These are phyloP conservation scores for Chaetodon trifascialis DNA, from an alignment of 2,113 vertebrate genomes.

Conservation along the genomic window DNA sequence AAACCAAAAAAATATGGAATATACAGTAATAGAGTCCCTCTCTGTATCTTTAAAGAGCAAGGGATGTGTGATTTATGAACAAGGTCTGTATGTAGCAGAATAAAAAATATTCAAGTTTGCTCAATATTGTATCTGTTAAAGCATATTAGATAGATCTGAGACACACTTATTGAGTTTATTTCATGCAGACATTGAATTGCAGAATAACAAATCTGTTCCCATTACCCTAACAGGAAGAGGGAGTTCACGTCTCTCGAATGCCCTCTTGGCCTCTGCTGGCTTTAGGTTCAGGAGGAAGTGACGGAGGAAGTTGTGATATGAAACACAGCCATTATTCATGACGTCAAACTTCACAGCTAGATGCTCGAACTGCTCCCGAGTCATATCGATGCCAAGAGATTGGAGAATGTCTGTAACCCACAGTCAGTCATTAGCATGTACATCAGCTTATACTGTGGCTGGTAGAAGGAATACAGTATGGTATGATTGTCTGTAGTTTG, in stretches of 20 bases:
- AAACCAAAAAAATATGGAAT: no score
- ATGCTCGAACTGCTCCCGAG: conserved; percentile 75
- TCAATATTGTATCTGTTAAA: neutral
- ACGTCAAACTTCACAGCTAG: conserved; percentile 78
- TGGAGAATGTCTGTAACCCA: conserved; percentile 75
- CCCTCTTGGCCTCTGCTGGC: neutral
- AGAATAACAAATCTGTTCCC: neutral
- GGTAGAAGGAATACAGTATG: neutral
- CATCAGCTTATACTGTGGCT: neutral
- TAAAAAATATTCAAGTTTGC: neutral
- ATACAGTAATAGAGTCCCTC: no score
- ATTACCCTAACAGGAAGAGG: conserved; percentile 68
- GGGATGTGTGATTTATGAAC: no score
- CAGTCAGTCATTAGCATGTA: neutral
- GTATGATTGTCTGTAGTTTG: neutral
- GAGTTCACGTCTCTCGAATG: conserved; percentile 69
- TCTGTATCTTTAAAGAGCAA: no score
- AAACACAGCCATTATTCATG: conserved; percentile 72
- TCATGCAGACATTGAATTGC: neutral
- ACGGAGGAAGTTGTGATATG: conserved; percentile 44
- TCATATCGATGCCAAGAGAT: conserved; percentile 77
- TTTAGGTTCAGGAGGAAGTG: conserved; percentile 39
- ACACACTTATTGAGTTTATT: neutral
- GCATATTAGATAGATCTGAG: neutral
- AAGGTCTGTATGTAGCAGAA: no score